phyloP scores from a whole-genome alignment of 2,888 invertebrate genomes.

The Neoaliturus tenellus region DNA sequence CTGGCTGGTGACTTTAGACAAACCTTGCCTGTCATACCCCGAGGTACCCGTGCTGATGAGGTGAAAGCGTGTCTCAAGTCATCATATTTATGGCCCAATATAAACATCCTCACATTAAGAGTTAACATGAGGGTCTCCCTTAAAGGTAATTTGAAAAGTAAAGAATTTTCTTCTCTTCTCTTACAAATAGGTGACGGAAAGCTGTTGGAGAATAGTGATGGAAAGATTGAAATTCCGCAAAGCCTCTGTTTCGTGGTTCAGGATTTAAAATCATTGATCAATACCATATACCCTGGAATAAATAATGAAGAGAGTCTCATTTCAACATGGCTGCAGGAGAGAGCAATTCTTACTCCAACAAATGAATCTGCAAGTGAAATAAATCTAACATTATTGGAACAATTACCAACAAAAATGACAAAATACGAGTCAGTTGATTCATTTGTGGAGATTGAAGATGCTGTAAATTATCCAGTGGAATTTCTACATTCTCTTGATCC shows the following conservation, averaged over 20 bases:
- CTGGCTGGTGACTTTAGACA: slow-evolving; percentile 18
- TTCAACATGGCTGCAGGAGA: not conserved
- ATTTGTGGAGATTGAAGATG: not conserved
- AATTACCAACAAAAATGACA: not conserved
- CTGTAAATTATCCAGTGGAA: slow-evolving; percentile 11
- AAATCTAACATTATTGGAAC: slow-evolving; percentile 40
- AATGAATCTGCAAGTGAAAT: slow-evolving; percentile 20
- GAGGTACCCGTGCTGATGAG: slow-evolving; percentile 23
- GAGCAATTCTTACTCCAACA: slow-evolving; percentile 29
- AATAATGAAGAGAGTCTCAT: not conserved
- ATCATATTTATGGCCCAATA: slow-evolving; percentile 13
- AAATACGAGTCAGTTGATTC: slow-evolving; percentile 17
- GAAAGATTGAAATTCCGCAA: not conserved
- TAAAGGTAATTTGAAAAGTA: not conserved
- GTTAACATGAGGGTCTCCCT: not conserved
- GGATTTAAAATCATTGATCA: slow-evolving; percentile 2
- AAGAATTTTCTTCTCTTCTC: not conserved
- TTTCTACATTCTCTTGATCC: slow-evolving; percentile 35
- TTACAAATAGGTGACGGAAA: slow-evolving; percentile 12
- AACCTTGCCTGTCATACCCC: not conserved
- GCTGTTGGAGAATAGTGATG: not conserved
- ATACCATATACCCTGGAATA: not conserved
- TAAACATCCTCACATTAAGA: not conserved
- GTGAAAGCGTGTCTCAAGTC: slow-evolving; percentile 20
- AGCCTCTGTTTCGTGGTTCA: slow-evolving; percentile 16